phyloP scores from a whole-genome alignment of 2,797 vertebrate species.

The Pseudomugil gertrudae region DNA sequence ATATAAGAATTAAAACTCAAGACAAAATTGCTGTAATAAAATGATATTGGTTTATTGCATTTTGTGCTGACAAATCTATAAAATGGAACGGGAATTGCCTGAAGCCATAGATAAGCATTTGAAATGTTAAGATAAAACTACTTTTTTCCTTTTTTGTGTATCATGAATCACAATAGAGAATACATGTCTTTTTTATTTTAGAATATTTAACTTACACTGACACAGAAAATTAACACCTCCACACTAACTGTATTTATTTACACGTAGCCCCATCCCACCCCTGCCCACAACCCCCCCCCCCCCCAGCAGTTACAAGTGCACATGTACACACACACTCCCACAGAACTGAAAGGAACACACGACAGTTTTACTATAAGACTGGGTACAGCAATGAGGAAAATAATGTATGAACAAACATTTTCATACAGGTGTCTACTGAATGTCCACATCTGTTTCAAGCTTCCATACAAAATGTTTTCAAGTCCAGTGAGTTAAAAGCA shows the following conservation, averaged over 20 bases:
- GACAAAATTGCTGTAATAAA: slow-evolving; percentile 92
- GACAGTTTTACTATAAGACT: slow-evolving; percentile 75
- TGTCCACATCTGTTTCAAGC: slow-evolving; percentile 67
- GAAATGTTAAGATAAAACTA: slow-evolving; percentile 94
- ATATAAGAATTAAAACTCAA: slow-evolving; percentile 68
- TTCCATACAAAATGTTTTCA: slow-evolving; percentile 88
- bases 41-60: slow-evolving; percentile 99
- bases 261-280: slow-evolving; percentile 73
- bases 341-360: slow-evolving; percentile 77
- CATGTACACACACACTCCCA: slow-evolving; percentile 74
- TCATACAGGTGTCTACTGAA: slow-evolving; percentile 48
- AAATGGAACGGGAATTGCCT: slow-evolving; percentile 95
- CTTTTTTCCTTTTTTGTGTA: slow-evolving; percentile 83
- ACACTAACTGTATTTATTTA: slow-evolving; percentile 85
- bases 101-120: slow-evolving; percentile 98
- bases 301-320: slow-evolving; percentile 76
- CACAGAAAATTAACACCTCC: slow-evolving; percentile 92
- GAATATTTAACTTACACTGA: slow-evolving; percentile 89
- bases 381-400: slow-evolving; percentile 64
- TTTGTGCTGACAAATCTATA: slow-evolving; percentile 99
- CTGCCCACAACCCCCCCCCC: slow-evolving; percentile 53
- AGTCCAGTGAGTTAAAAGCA: slow-evolving; percentile 75
- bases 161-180: slow-evolving; percentile 92
- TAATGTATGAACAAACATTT: slow-evolving; percentile 58
- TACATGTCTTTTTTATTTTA: slow-evolving; percentile 75